Base-by-base conservation (phyloP, 2,113 vertebrate genomes). In the Noturus placidus region DNA sequence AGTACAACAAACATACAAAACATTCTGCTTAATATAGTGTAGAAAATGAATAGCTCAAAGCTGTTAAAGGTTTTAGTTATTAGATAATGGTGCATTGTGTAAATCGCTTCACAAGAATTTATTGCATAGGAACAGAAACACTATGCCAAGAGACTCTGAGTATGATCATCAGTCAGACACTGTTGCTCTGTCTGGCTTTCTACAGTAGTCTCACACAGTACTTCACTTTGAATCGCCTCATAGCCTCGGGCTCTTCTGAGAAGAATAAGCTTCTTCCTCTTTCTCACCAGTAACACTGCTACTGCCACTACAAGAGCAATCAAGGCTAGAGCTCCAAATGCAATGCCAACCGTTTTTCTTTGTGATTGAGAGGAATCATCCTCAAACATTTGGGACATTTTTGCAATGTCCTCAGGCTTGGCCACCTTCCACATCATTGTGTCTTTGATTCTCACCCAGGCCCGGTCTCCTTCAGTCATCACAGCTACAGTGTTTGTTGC, bases 401-500 rank as follows among this genome's bases (percentile, higher is more conserved):
- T 74, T 11, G 50, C 80, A 1, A 94, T 74, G 56, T 98, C 96
- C 2, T 93, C 90, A 0, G 93, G 92, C 19, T 83, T 92, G 0
- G 93, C 96, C 46, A 94, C 82, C 88, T 92, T 95, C 97, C 97
- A 98, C 1, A 61, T 11, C 2, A 95, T 95, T 84, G 93, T 96
- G 77, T 93, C 82, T 11, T 92, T 86, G 0, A 97, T 93, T 92
- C 94, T 94, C 78, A 98, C 92, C 98, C 97, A 98, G 86, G 92
- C 93, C 14, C 59, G 93, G 0, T 93, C 93, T 0, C 93, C 94
- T 0, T 96, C 95, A 0, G 91, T 96, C 91, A 96, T 95, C 87
- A 98, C 97, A 54, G 96, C 87, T 0, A 97, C 94, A 0, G 97
- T 98, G 91, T 96, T 95, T 3, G 94, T 93, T 5, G 85, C 89